A percentile compares a stretch with the other conserved stretches of the same genome.
phyloP scores from a whole-genome alignment of 2,888 invertebrate genomes.

The Callinectes sapidus region DNA sequence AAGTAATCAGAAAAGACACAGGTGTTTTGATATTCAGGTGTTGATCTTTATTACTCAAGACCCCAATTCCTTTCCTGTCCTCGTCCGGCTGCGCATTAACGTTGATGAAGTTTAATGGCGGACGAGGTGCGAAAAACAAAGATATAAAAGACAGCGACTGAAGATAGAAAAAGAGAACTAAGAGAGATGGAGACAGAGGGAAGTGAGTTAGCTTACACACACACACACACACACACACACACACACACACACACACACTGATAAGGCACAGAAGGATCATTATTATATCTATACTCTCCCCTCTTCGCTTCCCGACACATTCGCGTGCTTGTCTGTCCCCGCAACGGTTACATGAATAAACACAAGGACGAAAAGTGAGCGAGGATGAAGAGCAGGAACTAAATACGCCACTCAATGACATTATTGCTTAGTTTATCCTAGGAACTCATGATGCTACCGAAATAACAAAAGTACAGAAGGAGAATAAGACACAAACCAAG shows the following conservation, averaged over 20 bases:
- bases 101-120: background rate
- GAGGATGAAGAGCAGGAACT: background rate
- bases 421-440: background rate
- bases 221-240: slow-evolving; percentile 8
- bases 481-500: background rate
- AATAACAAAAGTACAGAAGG: background rate
- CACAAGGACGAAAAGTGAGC: background rate
- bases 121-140: background rate
- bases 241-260: slow-evolving; percentile 44
- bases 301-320: background rate
- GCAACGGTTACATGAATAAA: background rate
- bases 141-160: background rate
- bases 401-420: background rate
- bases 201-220: background rate
- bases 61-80: background rate
- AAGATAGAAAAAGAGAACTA: background rate
- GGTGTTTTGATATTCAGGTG: slow-evolving; percentile 29
- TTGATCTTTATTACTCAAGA: slow-evolving; percentile 2
- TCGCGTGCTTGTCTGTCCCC: background rate
- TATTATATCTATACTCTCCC: slow-evolving; percentile 32
- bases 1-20: background rate
- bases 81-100: background rate
- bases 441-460: too few relatives aligned
- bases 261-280: slow-evolving; percentile 22
- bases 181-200: background rate